Conservation (phyloP, 1,140 invertebrate species). For the Eumaeus atala region DNA sequence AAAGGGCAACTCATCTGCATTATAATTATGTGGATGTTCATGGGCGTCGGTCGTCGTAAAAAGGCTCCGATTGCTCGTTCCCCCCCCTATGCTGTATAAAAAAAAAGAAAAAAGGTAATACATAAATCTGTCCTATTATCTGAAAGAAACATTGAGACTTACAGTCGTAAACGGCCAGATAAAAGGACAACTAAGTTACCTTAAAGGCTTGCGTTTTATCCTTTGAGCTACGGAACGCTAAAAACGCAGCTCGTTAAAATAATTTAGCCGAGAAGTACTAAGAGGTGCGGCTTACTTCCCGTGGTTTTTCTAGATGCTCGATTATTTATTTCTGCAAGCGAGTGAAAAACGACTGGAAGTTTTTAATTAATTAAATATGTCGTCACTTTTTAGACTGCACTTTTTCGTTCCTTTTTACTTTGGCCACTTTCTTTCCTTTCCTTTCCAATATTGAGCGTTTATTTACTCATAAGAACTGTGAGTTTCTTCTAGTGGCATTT, state of each 20-base stretch:
- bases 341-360: constrained; percentile 15
- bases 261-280: constrained; percentile 10
- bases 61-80: no score
- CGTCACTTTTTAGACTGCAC: constrained; percentile 14
- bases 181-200: not conserved
- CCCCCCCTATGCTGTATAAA: no score
- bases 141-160: no score
- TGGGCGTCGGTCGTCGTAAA: no score
- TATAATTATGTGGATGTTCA: no score
- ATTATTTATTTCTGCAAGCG: constrained; percentile 19
- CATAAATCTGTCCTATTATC: no score
- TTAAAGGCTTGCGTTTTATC: no score
- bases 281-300: constrained; percentile 17
- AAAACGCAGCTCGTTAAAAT: constrained; percentile 19
- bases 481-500: no score
- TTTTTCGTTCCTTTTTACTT: not conserved
- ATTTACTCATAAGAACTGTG: no score
- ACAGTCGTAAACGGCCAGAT: not conserved
- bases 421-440: constrained; percentile 3
- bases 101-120: no score
- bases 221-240: not conserved
- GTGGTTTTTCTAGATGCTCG: constrained; percentile 16
- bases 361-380: constrained; percentile 21
- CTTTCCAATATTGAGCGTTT: not conserved
- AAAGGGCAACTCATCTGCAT: no score